Conservation (phyloP, 2,113 vertebrate genomes). For the Calidris pygmaea region DNA sequence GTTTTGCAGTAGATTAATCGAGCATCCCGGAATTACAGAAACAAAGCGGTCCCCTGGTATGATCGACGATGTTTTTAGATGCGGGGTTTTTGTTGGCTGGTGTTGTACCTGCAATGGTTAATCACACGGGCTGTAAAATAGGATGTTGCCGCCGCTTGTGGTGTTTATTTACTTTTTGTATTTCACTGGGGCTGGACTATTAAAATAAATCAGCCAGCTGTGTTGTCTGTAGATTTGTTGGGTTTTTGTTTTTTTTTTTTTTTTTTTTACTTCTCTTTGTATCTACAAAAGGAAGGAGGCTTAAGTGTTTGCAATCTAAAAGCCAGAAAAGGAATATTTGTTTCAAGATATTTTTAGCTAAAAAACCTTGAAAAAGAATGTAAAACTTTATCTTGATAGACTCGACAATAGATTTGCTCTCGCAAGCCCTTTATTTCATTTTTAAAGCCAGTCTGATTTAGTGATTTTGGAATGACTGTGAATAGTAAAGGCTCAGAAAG, state of each 20-base stretch:
- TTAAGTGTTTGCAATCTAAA: background rate
- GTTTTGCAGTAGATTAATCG: rapidly evolving
- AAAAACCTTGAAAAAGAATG: background rate
- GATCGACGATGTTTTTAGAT: background rate
- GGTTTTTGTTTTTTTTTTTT: background rate
- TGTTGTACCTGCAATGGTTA: background rate
- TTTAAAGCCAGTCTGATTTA: background rate
- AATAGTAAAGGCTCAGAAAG: background rate
- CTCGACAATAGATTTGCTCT: background rate
- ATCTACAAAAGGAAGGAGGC: background rate
- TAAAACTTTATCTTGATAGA: background rate
- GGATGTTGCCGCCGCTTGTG: background rate
- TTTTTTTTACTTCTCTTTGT: background rate
- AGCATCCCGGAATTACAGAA: background rate
- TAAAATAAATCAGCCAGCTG: background rate
- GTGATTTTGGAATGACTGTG: background rate
- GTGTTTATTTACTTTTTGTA: background rate
- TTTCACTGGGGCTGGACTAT: background rate
- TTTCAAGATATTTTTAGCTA: background rate
- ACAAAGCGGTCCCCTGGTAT: background rate
- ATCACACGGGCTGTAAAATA: background rate
- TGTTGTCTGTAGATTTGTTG: background rate
- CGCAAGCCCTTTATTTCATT: background rate
- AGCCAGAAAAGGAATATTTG: background rate
- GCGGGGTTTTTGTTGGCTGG: background rate